Evolutionary conservation across 2,888 invertebrate species (phyloP).

Genomic region (Orthosia gracilis): DNA sequence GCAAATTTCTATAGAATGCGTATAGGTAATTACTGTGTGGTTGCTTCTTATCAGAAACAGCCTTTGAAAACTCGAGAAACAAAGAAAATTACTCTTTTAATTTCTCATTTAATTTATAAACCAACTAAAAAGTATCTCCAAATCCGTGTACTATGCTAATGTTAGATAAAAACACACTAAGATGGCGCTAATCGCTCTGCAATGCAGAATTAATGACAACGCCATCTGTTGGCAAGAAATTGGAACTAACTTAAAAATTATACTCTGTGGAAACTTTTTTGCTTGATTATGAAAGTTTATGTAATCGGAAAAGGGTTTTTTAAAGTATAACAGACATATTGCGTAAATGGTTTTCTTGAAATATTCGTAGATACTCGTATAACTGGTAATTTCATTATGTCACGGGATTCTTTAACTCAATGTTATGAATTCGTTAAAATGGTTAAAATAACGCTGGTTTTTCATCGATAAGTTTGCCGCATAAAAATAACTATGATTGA

Average conservation of each 20-base stretch:
- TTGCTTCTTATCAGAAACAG: background rate
- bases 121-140: conserved; percentile 13
- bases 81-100: background rate
- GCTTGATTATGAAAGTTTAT: background rate
- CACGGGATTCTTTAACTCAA: too few relatives aligned
- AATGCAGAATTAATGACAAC: conserved; percentile 57
- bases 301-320: background rate
- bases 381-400: too few relatives aligned
- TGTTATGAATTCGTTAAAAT: too few relatives aligned
- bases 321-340: too few relatives aligned
- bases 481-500: too few relatives aligned
- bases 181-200: conserved; percentile 54
- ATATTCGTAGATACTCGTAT: background rate
- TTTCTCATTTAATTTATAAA: conserved; percentile 25
- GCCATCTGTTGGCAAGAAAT: conserved; percentile 57
- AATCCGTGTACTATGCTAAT: conserved; percentile 54
- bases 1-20: too few relatives aligned
- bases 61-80: background rate
- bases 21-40: background rate
- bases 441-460: background rate
- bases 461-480: too few relatives aligned
- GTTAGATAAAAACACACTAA: conserved; percentile 52
- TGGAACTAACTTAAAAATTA: conserved; percentile 35
- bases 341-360: background rate
- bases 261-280: background rate